These are phyloP conservation scores for Drosophila flavopinicola DNA, from an alignment of 2,888 invertebrate species.

Conservation along the genomic window DNA sequence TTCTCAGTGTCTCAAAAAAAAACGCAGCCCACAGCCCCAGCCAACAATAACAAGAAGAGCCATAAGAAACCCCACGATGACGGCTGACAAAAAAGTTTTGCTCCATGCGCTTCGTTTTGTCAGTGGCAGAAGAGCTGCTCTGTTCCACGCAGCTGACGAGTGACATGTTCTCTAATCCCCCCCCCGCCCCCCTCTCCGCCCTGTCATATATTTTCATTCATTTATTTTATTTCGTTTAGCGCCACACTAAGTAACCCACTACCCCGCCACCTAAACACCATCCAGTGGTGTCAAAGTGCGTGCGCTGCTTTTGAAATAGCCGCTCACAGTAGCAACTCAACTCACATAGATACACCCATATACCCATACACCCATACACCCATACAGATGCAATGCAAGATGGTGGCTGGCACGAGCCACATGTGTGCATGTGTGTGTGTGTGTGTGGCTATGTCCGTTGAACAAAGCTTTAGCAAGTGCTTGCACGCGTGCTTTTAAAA, in stretches of 20 bases:
- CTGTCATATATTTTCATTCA: conserved; percentile 73
- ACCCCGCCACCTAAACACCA: not conserved
- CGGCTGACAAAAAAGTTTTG: conserved; percentile 43
- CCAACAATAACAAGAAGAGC: conserved; percentile 33
- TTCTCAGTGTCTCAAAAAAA: conserved; percentile 49
- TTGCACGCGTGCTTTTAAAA: conserved; percentile 35
- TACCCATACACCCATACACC: conserved; percentile 8
- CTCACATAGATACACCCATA: conserved; percentile 5
- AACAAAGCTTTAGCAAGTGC: conserved; percentile 25
- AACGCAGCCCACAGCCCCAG: conserved; percentile 20
- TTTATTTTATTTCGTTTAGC: conserved; percentile 76
- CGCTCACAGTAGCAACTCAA: conserved; percentile 10
- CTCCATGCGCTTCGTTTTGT: conserved; percentile 63
- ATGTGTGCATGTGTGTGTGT: conserved; percentile 17
- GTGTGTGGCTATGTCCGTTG: not conserved
- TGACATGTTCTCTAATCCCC: conserved; percentile 66
- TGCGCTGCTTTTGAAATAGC: conserved; percentile 57
- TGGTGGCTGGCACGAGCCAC: conserved; percentile 2
- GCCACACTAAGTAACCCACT: conserved; percentile 55
- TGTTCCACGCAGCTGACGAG: conserved; percentile 47
- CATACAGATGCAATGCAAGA: not conserved
- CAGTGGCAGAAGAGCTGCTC: conserved; percentile 34
- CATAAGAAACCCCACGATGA: conserved; percentile 35
- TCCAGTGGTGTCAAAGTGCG: conserved; percentile 55
- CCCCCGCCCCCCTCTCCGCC: too few species aligned